Percentiles rank a stretch among this genome's conserved stretches.
Evolutionary conservation across 2,888 invertebrate species (phyloP).

Genomic region (Conops quadrifasciatus): DNA sequence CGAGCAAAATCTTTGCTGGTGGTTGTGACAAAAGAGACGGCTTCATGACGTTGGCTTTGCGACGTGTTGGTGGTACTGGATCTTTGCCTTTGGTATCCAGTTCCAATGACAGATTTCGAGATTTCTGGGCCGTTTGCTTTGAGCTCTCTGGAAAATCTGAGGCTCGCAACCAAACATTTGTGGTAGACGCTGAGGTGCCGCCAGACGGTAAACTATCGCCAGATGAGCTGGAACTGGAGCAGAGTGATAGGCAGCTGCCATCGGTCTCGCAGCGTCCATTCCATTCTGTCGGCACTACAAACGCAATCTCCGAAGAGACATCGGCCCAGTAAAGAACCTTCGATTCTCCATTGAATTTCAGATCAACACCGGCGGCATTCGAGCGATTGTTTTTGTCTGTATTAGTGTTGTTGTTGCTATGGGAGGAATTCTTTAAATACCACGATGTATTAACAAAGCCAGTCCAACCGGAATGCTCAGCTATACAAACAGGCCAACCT

Average conservation of each 20-base stretch:
- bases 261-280: constrained; percentile 67
- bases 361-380: constrained; percentile 64
- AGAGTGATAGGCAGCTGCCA: constrained; percentile 66
- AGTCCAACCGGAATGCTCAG: constrained; percentile 93
- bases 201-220: constrained; percentile 50
- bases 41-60: constrained; percentile 68
- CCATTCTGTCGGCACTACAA: constrained; percentile 83
- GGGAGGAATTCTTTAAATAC: constrained; percentile 67
- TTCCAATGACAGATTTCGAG: constrained; percentile 77
- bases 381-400: constrained; percentile 35
- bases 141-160: constrained; percentile 44
- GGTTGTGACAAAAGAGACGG: constrained; percentile 69
- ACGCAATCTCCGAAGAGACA: constrained; percentile 92
- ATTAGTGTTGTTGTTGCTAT: constrained; percentile 33
- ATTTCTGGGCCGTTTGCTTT: constrained; percentile 67
- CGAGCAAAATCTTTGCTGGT: constrained; percentile 84
- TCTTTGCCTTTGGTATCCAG: constrained; percentile 66
- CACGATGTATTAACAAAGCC: constrained; percentile 90
- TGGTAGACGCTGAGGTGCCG: constrained; percentile 42
- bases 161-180: constrained; percentile 54
- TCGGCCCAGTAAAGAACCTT: constrained; percentile 96
- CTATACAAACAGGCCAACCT: constrained; percentile 84
- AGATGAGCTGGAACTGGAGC: constrained; percentile 47
- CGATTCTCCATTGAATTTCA: constrained; percentile 83
- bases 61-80: constrained; percentile 69